Percentiles rank a stretch among this genome's conserved stretches.
Evolutionary conservation across 2,113 vertebrate genomes (phyloP).

Genomic region (Sebastes fasciatus): DNA sequence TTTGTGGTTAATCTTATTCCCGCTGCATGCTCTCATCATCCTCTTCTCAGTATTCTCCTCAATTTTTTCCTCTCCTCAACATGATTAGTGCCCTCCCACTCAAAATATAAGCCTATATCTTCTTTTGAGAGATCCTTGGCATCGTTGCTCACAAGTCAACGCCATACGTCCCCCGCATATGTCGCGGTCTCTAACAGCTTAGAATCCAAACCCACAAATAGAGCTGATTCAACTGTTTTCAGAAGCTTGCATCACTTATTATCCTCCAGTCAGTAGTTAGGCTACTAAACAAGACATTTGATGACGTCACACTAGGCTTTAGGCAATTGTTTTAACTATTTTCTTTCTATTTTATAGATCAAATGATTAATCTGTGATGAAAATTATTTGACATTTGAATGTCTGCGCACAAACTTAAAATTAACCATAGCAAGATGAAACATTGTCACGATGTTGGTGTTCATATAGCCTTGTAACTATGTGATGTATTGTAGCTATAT

Average conservation of each 20-base stretch:
- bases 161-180: background rate
- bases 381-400: constrained; percentile 3
- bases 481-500: background rate
- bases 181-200: background rate
- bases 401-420: background rate
- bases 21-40: no score
- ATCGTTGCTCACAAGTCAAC: background rate
- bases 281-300: background rate
- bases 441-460: background rate
- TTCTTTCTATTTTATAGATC: no score
- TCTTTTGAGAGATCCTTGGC: background rate
- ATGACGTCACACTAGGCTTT: background rate
- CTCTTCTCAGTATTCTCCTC: no score
- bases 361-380: background rate
- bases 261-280: background rate
- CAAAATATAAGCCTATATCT: background rate
- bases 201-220: background rate
- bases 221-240: constrained; percentile 11
- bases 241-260: background rate
- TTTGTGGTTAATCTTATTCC: background rate
- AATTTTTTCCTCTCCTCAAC: background rate
- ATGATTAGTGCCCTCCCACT: background rate
- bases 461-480: background rate
- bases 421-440: background rate
- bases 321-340: background rate